Base-by-base conservation (phyloP, 1,140 invertebrate species). In the Euborellia annulipes region DNA sequence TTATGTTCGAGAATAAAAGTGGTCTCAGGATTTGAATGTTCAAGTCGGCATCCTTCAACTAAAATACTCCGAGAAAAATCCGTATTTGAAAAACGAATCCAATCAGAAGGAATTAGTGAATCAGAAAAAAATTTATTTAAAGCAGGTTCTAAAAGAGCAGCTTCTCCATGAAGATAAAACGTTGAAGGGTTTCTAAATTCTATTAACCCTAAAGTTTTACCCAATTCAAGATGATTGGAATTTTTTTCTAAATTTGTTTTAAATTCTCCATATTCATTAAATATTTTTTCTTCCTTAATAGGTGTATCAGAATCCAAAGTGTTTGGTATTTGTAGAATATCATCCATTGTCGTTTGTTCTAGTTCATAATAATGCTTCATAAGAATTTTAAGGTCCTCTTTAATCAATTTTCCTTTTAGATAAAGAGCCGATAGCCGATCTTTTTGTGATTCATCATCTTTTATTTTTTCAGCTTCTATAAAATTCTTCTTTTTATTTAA, bases 51-150 rank as follows among this genome's bases (percentile, higher is more conserved):
- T 3, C 75, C 80, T 62, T 84, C 79, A 6, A 81, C 62, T 16
- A 83, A 56, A 1, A 76, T 52, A 57, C 77, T 79, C 43, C 72
- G 71, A 34, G 64, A 60, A 60, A 82, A 80, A 60, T 82, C 79
- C 6, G 76, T 59, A 61, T 76, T 76, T 8, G 72, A 73, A 60
- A 76, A 71, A 40, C 68, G 67, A 0, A 57, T 59, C 52, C 66
- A 75, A 18, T 66, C 64, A 16, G 59, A 51, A 11, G 69, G 55
- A 53, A 62, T 56, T 1, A 78, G 57, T 41, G 62, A 53, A 4
- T 68, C 53, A 42, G 59, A 63, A 14, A 73, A 66, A 51, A 64
- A 69, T 52, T 75, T 66, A 36, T 73, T 59, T 27, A 70, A 54
- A n/a, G 63, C 66, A 4, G 75, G 57, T 64, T 83, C 79, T 60